Conservation (phyloP, 2,113 vertebrate species). For the Myrmecophaga tridactyla region DNA sequence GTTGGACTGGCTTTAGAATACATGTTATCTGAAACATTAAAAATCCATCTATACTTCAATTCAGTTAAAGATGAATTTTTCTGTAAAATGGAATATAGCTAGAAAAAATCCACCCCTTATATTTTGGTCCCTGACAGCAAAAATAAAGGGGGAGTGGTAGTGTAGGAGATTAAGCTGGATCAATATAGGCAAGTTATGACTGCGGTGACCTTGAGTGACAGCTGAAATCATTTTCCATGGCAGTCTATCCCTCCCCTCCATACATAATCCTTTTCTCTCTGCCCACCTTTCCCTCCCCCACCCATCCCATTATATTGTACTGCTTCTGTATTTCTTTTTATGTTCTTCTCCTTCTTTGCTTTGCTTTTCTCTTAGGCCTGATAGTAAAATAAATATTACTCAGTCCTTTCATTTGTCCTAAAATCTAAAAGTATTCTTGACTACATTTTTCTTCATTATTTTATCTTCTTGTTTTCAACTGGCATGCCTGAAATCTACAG, state of each 20-base stretch:
- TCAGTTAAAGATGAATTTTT: background rate
- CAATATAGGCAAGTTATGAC: background rate
- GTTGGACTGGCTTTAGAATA: background rate
- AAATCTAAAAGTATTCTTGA: background rate
- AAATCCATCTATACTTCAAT: background rate
- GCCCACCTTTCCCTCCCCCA: background rate
- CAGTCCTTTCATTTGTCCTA: background rate
- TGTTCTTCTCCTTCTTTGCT: background rate
- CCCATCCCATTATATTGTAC: background rate
- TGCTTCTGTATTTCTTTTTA: background rate
- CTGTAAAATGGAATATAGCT: conserved; percentile 5
- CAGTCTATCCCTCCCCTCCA: background rate
- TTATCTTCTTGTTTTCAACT: background rate
- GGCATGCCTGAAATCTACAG: background rate
- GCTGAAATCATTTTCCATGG: background rate
- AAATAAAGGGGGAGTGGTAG: conserved; percentile 10
- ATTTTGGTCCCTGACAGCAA: background rate
- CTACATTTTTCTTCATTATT: background rate
- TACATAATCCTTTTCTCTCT: background rate
- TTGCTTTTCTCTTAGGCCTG: background rate
- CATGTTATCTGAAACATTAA: background rate
- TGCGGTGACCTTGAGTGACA: background rate
- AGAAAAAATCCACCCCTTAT: background rate
- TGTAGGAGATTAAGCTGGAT: conserved; percentile 20
- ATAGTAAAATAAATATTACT: background rate